Base-by-base conservation (phyloP, 2,888 invertebrate species). In the Alentia gelatinosa region DNA sequence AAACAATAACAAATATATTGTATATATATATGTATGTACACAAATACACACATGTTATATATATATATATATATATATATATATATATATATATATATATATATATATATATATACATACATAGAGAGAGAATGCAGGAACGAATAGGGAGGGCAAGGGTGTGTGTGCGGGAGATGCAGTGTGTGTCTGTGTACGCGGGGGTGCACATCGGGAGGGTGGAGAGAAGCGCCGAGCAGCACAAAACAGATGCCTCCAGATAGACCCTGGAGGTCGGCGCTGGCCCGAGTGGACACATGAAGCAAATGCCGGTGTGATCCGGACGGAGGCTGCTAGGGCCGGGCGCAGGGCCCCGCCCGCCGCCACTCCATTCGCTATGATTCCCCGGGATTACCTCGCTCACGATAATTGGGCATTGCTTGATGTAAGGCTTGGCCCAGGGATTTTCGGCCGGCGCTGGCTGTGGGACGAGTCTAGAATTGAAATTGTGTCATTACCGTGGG, bases 331-430 rank as follows among this genome's bases (percentile, higher is more conserved):
- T 26, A n/a, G 47, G 50, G 42, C 26, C 47, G 30, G 33, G 33
- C 86, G 30, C 30, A 19, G 26, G 35, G 86, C 86, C 47, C 47
- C 86, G 26, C n/a, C 86, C n/a, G 86, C 86, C 47, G 3, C 50
- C 47, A 86, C 86, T 86, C 86, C 86, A 86, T 86, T 86, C n/a
- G 86, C 86, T 42, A 86, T 86, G 86, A 86, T 40, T 86, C 86
- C 50, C 42, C 7, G 42, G 86, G 86, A 86, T 86, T 86, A 86
- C 86, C 50, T 86, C 47, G 12, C 86, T 86, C 86, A 86, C 86
- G 86, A 86, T 86, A 86, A 86, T 86, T 86, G 86, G 86, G 86
- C 86, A 86, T 86, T 86, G 86, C 86, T 86, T 86, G 86, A 86
- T 86, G 86, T 86, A 86, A 86, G 50, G 86, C 86, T 86, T 86